A percentile compares a stretch with the other conserved stretches of the same genome.
Evolutionary conservation across 2,113 vertebrate species (phyloP).

Genomic region (Hymenochirus boettgeri): DNA sequence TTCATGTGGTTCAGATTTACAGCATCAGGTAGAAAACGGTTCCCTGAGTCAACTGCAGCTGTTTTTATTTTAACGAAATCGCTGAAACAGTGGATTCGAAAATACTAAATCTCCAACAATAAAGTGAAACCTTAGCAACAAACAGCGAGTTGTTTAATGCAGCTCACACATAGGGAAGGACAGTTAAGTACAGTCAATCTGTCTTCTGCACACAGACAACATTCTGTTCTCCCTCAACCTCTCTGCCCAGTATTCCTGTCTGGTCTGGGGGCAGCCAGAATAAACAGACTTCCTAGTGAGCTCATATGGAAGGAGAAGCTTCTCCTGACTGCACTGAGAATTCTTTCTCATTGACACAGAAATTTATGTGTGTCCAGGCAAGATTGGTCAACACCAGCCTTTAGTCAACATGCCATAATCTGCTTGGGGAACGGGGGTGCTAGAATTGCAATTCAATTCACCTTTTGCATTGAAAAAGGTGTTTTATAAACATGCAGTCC

Average conservation of each 20-base stretch:
- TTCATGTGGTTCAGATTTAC: background rate
- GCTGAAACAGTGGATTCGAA: background rate
- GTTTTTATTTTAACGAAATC: background rate
- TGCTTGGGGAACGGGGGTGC: background rate
- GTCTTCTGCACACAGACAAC: constrained; percentile 38
- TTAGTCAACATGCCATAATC: background rate
- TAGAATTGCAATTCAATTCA: too few species aligned
- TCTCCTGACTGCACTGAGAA: constrained; percentile 22
- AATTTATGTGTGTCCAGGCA: constrained; percentile 12
- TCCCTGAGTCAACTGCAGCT: background rate
- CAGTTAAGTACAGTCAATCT: constrained; percentile 34
- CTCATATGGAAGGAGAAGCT: constrained; percentile 20
- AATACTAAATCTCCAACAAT: constrained; percentile 24
- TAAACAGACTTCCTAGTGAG: constrained; percentile 29
- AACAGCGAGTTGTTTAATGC: constrained; percentile 9
- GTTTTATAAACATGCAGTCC: too few species aligned
- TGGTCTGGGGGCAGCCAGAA: constrained; percentile 32
- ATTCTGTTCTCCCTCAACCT: constrained; percentile 32
- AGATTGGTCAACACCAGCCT: constrained; percentile 12
- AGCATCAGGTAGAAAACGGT: background rate
- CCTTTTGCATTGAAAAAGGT: too few species aligned
- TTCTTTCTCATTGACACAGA: constrained; percentile 22
- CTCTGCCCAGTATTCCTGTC: constrained; percentile 39
- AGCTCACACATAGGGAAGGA: constrained; percentile 29
- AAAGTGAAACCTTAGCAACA: constrained; percentile 13